These are phyloP conservation scores for Drosophila littoralis DNA, from an alignment of 1,140 invertebrate genomes.

Conservation along the genomic window DNA sequence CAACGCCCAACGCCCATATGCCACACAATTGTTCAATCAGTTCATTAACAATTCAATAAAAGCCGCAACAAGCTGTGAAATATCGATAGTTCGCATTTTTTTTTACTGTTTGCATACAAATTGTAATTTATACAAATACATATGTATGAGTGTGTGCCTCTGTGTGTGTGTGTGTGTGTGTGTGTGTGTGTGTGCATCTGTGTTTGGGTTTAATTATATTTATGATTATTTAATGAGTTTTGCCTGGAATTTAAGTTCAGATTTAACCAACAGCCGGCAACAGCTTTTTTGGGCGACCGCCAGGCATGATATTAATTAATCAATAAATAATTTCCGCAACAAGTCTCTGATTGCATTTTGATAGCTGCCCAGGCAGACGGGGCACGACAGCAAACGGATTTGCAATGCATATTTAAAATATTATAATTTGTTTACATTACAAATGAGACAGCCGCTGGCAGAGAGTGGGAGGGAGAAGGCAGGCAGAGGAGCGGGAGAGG, in stretches of 20 bases:
- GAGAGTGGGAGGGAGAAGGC: too few relatives aligned
- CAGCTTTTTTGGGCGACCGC: slow-evolving; percentile 1
- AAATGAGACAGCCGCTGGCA: slow-evolving; percentile 4
- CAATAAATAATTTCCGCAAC: slow-evolving; percentile 75
- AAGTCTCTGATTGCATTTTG: slow-evolving; percentile 61
- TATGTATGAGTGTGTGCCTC: background rate
- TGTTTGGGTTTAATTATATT: slow-evolving; percentile 54
- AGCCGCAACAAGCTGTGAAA: slow-evolving; percentile 14
- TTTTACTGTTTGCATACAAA: slow-evolving; percentile 16
- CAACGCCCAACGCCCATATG: slow-evolving; percentile 7
- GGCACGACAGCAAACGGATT: slow-evolving; percentile 3
- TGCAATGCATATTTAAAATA: slow-evolving; percentile 53
- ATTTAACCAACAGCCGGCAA: slow-evolving; percentile 29
- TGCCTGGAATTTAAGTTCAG: slow-evolving; percentile 33
- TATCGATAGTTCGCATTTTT: slow-evolving; percentile 10
- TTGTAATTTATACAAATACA: slow-evolving; percentile 14
- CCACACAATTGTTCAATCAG: background rate
- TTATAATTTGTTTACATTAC: slow-evolving; percentile 56
- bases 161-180: background rate
- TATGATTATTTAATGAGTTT: slow-evolving; percentile 69
- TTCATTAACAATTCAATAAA: slow-evolving; percentile 44
- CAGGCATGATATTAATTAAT: slow-evolving; percentile 41
- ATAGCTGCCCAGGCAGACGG: slow-evolving; percentile 22
- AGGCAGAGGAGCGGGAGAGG: too few relatives aligned
- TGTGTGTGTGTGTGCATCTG: slow-evolving; percentile 1